phyloP scores from a whole-genome alignment of 2,797 vertebrate species.

The Epinephelus awoara region DNA sequence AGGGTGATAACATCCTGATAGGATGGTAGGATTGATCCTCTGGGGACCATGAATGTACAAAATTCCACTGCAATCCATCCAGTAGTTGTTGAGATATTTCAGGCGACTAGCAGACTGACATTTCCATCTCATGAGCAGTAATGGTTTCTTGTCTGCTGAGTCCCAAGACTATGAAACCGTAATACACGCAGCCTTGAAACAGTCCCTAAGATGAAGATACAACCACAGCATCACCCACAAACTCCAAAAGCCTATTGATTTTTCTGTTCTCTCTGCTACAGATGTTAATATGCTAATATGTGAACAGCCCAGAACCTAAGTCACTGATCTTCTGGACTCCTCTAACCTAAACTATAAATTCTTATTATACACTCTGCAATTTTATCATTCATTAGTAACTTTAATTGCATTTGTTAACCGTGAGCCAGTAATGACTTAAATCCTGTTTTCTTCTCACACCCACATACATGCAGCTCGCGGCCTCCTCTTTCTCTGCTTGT shows the following conservation, averaged over 20 bases:
- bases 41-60: background rate
- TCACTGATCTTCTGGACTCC: slow-evolving; percentile 2
- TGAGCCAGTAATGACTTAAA: slow-evolving; percentile 72
- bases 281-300: background rate
- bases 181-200: background rate
- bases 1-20: no score
- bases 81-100: background rate
- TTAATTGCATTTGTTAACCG: slow-evolving; percentile 77
- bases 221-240: background rate
- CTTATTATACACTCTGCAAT: slow-evolving; percentile 39
- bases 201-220: background rate
- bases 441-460: slow-evolving; percentile 72
- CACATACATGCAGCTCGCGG: slow-evolving; percentile 57
- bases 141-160: background rate
- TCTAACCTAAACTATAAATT: slow-evolving; percentile 50
- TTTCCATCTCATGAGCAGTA: background rate
- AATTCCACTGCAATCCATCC: background rate
- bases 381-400: slow-evolving; percentile 61
- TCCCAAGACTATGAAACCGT: background rate
- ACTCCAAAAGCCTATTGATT: background rate
- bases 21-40: background rate
- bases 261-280: background rate
- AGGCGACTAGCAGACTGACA: background rate
- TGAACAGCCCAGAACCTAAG: slow-evolving; percentile 15
- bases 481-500: slow-evolving; percentile 60